Evolutionary conservation across 1,140 invertebrate genomes (phyloP).

Genomic region (Palaemon carinicauda): DNA sequence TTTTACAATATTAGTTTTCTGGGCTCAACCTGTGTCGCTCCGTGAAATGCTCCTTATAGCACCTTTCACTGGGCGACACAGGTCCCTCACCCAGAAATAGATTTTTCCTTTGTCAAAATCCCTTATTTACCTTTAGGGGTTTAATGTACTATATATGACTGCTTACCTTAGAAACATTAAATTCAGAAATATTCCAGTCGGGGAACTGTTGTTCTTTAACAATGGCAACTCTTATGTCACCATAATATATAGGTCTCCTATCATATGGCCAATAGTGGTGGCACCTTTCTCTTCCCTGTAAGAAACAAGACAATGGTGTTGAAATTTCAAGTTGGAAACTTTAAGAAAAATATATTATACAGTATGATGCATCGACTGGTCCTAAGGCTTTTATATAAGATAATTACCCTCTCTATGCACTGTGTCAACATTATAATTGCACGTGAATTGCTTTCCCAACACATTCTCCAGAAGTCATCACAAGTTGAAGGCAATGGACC

Average conservation of each 20-base stretch:
- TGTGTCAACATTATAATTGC: constrained; percentile 98
- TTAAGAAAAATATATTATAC: not conserved
- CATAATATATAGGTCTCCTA: constrained; percentile 93
- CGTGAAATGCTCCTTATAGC: too few species aligned
- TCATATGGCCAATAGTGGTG: constrained; percentile 98
- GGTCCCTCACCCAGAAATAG: too few species aligned
- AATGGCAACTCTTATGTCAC: constrained; percentile 86
- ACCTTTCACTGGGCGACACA: too few species aligned
- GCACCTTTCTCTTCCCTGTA: constrained; percentile 82
- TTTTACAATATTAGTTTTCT: too few species aligned
- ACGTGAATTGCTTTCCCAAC: constrained; percentile 94
- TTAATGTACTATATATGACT: not conserved
- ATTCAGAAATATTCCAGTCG: constrained; percentile 95
- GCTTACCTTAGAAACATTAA: constrained; percentile 73
- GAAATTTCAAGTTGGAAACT: too few species aligned
- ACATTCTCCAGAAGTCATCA: constrained; percentile 99
- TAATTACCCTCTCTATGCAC: constrained; percentile 80
- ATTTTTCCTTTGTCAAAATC: too few species aligned
- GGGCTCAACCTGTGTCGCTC: too few species aligned
- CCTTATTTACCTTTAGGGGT: too few species aligned
- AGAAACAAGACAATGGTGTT: not conserved
- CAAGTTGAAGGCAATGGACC: constrained; percentile 94
- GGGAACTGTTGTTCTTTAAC: constrained; percentile 92
- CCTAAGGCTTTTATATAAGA: too few species aligned
- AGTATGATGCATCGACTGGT: too few species aligned